Base-by-base conservation (phyloP, 2,113 vertebrate genomes). In the Ovis canadensis region DNA sequence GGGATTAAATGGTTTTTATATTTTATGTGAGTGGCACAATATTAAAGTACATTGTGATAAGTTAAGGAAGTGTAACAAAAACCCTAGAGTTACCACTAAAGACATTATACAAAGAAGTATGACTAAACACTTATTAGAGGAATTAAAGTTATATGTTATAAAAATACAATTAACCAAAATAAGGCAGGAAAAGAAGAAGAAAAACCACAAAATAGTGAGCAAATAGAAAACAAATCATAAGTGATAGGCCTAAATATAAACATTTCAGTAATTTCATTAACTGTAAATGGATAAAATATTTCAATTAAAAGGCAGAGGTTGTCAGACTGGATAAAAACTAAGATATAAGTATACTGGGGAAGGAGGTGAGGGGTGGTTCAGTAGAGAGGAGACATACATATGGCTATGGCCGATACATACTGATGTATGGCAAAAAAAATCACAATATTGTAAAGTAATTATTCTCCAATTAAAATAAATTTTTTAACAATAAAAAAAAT, bases 211-310 rank as follows among this genome's bases (percentile, higher is more conserved):
- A 96, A 89, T 3, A 60, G 10, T 25, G 4, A 84, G 10, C 16
- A 93, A 80, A 84, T 9, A n/a, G 36, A 96, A 87, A 88, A 64
- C n/a, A 67, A 97, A 74, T 74, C n/a, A 77, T 55, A 90, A 95
- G 81, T 55, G 7, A 90, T 45, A 90, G 50, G 9, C 3, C 33
- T 82, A 90, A 36, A 91, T 7, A 59, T 83, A 90, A 97, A 92
- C 40, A 94, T 71, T 88, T 95, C 6, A 96, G 62, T 52, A 94
- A 96, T 86, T 92, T 97, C 43, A 93, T 62, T 97, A 96, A 89
- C 19, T 94, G 64, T 95, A 98, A 96, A 55, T 95, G 90, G 82
- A 78, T 7, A 93, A 97, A 97, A 93, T 10, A 97, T 55, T 97
- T 91, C 8, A 87, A 74, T 80, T 95, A 89, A 94, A 96, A 88